phyloP scores from a whole-genome alignment of 2,888 invertebrate genomes.

The Ichneumoninae sp. region DNA sequence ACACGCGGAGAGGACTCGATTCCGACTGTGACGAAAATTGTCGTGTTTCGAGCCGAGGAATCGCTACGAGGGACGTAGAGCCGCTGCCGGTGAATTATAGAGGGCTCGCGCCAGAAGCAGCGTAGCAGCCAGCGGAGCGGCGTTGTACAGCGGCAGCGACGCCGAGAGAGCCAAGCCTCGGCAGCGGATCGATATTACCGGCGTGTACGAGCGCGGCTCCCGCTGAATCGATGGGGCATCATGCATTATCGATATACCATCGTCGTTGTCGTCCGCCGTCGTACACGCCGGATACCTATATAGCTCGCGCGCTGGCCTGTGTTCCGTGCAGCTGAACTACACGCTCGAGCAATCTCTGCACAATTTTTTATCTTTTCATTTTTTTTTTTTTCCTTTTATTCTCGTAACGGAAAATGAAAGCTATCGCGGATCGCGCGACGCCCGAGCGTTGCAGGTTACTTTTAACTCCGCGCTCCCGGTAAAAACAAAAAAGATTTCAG shows the following conservation, averaged over 20 bases:
- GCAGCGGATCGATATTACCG: slow-evolving; percentile 57
- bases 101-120: slow-evolving; percentile 53
- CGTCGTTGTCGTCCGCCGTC: slow-evolving; percentile 37
- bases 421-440: background rate
- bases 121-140: slow-evolving; percentile 11
- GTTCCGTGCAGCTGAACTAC: slow-evolving; percentile 19
- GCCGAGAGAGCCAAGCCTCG: slow-evolving; percentile 22
- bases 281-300: background rate
- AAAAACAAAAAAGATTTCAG: background rate
- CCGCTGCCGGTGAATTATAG: slow-evolving; percentile 62
- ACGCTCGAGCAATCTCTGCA: slow-evolving; percentile 21
- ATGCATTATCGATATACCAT: slow-evolving; percentile 64
- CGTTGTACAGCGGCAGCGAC: slow-evolving; percentile 7
- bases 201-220: slow-evolving; percentile 51
- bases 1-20: background rate
- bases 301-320: slow-evolving; percentile 1
- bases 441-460: background rate
- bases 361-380: background rate
- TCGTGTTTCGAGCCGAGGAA: slow-evolving; percentile 41
- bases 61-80: slow-evolving; percentile 31
- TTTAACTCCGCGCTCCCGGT: background rate
- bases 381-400: slow-evolving; percentile 12
- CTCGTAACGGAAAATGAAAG: slow-evolving; percentile 14
- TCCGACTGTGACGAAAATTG: slow-evolving; percentile 36
- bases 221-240: slow-evolving; percentile 61